Evolutionary conservation across 2,113 vertebrate species (phyloP).

Genomic region (Saccopteryx bilineata): DNA sequence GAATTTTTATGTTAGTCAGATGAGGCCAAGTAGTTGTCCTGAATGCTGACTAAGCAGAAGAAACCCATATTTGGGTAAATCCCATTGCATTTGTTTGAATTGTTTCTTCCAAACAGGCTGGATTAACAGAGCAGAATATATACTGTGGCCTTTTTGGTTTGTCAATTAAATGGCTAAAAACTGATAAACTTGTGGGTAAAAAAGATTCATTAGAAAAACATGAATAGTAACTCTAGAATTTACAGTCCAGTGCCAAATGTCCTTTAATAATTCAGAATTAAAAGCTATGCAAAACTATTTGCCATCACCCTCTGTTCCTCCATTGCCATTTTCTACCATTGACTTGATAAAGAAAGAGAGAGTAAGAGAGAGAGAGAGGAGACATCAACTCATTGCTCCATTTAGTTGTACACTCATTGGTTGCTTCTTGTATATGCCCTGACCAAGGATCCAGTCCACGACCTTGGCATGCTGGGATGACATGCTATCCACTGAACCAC

Average conservation of each 20-base stretch:
- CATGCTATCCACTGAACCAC: too few relatives aligned
- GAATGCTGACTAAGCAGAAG: not conserved
- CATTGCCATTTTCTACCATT: too few relatives aligned
- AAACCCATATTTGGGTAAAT: not conserved
- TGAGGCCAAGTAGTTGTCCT: not conserved
- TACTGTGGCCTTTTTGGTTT: not conserved
- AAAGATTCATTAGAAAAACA: conserved; percentile 38
- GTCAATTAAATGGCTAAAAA: not conserved
- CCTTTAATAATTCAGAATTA: not conserved
- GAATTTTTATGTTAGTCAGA: not conserved
- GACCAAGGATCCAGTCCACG: too few relatives aligned
- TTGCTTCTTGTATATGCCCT: too few relatives aligned
- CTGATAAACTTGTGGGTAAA: not conserved
- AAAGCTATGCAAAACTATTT: not conserved
- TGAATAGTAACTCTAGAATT: conserved; percentile 33
- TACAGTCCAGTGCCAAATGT: not conserved
- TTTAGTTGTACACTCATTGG: too few relatives aligned
- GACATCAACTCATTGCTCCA: too few relatives aligned
- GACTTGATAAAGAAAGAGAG: too few relatives aligned
- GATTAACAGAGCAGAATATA: not conserved
- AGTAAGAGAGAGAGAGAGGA: too few relatives aligned
- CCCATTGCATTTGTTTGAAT: not conserved
- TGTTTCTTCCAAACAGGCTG: not conserved
- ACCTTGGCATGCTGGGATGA: too few relatives aligned
- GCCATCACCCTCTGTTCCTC: not conserved